Conservation (phyloP, 2,888 invertebrate species). For the Pycnomerus fuliginosus region DNA sequence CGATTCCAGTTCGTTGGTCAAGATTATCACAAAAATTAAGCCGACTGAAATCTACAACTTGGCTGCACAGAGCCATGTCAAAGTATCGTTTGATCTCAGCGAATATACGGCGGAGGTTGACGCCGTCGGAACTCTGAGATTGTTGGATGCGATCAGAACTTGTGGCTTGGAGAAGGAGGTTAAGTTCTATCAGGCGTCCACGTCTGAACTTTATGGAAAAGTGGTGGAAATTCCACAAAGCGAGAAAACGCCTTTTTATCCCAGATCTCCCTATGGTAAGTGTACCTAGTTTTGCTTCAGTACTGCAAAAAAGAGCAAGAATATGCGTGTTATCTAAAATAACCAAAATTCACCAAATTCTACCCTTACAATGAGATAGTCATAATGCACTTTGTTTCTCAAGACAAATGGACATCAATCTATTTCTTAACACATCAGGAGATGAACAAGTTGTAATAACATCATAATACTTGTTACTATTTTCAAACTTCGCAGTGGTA, state of each 20-base stretch:
- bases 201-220: constrained; percentile 93
- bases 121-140: constrained; percentile 87
- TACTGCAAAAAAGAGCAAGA: no score
- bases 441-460: no score
- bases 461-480: no score
- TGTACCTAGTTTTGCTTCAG: no score
- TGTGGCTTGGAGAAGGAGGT: constrained; percentile 80
- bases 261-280: constrained; percentile 93
- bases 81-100: constrained; percentile 97
- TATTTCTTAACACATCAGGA: no score
- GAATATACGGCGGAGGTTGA: constrained; percentile 99
- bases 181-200: constrained; percentile 93
- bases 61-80: constrained; percentile 98
- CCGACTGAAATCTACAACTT: constrained; percentile 97
- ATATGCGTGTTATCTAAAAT: no score
- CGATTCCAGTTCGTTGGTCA: constrained; percentile 92
- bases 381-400: no score
- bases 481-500: no score
- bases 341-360: no score
- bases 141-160: constrained; percentile 89
- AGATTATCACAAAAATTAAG: constrained; percentile 72
- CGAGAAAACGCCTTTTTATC: constrained; percentile 95
- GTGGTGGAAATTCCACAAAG: constrained; percentile 90
- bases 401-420: no score
- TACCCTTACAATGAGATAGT: no score